Evolutionary conservation across 23 tunicate genomes (phyloP).

Genomic region (Phallusia fumigata): DNA sequence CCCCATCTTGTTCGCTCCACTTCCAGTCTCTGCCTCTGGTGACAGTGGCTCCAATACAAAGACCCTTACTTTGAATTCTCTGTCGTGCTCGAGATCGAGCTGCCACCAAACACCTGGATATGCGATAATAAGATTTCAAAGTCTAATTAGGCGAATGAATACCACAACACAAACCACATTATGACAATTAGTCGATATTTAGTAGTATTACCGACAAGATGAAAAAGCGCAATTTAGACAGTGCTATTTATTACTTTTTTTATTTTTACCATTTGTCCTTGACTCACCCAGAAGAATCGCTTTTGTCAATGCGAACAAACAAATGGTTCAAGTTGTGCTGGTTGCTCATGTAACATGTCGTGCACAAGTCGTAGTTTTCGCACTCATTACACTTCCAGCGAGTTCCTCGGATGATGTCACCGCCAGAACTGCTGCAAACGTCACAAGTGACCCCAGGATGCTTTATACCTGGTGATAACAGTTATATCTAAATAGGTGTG

Average conservation of each 20-base stretch:
- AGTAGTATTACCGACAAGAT: too few species aligned
- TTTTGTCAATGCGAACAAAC: slow-evolving; percentile 24
- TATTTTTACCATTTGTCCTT: too few species aligned
- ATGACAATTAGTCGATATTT: too few species aligned
- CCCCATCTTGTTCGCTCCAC: slow-evolving; percentile 61
- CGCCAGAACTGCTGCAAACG: slow-evolving; percentile 26
- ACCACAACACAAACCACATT: too few species aligned
- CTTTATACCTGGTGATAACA: slow-evolving; percentile 26
- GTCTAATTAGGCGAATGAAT: too few species aligned
- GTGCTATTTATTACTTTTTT: too few species aligned
- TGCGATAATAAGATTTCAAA: too few species aligned
- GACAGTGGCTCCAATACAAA: slow-evolving; percentile 43
- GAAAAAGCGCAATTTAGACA: too few species aligned
- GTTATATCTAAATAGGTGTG: too few species aligned
- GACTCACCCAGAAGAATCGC: not conserved
- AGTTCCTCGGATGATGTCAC: slow-evolving; percentile 27
- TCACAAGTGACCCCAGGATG: slow-evolving; percentile 34
- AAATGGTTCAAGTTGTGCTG: slow-evolving; percentile 24
- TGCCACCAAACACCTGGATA: not conserved
- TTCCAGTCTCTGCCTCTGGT: slow-evolving; percentile 56
- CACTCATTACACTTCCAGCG: slow-evolving; percentile 48
- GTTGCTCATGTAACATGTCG: slow-evolving; percentile 48
- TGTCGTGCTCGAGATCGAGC: not conserved
- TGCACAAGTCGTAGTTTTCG: slow-evolving; percentile 47
- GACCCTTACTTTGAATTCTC: slow-evolving; percentile 28